These are phyloP conservation scores for Apogon talboti DNA, from an alignment of 2,797 vertebrate species.

Conservation along the genomic window DNA sequence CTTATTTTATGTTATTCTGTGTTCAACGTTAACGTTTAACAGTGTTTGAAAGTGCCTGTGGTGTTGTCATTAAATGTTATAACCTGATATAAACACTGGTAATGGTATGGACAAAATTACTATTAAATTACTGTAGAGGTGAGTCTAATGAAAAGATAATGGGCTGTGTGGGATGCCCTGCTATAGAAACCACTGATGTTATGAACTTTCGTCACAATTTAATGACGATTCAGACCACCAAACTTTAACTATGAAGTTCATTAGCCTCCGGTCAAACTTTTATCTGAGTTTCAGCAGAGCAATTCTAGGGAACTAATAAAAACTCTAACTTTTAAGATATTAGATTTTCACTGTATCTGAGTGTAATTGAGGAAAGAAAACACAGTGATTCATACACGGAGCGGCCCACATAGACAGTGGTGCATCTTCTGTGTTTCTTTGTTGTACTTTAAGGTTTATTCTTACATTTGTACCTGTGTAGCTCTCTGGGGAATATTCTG, in stretches of 20 bases:
- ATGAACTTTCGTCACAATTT: slow-evolving; percentile 15
- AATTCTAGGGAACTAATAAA: not conserved
- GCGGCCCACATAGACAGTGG: not conserved
- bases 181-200: slow-evolving; percentile 6
- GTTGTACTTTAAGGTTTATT: slow-evolving; percentile 38
- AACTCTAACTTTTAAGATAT: not conserved
- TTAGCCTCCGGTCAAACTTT: not conserved
- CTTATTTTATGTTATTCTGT: slow-evolving; percentile 9
- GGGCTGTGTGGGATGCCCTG: slow-evolving; percentile 24
- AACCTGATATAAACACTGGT: slow-evolving; percentile 19
- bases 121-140: slow-evolving; percentile 31
- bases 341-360: not conserved
- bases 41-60: slow-evolving; percentile 8
- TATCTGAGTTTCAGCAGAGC: not conserved
- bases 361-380: not conserved
- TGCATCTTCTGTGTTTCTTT: slow-evolving; percentile 15
- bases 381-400: slow-evolving; percentile 10
- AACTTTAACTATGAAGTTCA: slow-evolving; percentile 1
- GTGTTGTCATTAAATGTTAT: slow-evolving; percentile 11
- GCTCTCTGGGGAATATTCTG: slow-evolving; percentile 53
- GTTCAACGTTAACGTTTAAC: not conserved
- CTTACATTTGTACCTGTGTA: slow-evolving; percentile 27
- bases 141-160: slow-evolving; percentile 51
- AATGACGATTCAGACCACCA: not conserved
- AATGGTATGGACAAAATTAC: slow-evolving; percentile 9